phyloP scores from a whole-genome alignment of 2,797 vertebrate species.

The Valencia hispanica region DNA sequence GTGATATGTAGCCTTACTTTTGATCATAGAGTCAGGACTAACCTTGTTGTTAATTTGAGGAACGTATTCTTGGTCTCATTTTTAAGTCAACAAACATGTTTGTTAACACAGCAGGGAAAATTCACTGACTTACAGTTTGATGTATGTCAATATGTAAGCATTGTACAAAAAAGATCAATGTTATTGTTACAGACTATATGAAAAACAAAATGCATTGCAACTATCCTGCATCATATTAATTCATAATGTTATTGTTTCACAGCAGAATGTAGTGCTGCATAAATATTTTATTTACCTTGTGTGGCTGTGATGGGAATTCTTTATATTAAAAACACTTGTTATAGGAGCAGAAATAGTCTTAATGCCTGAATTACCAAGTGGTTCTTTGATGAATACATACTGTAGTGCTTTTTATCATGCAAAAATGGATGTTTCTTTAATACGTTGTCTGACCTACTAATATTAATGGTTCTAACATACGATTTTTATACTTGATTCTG shows the following conservation, averaged over 20 bases:
- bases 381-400: not conserved
- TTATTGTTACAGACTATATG: not conserved
- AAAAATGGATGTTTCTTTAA: not conserved
- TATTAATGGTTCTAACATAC: not conserved
- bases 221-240: not conserved
- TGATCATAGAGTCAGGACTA: not conserved
- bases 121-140: not conserved
- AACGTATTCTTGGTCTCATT: not conserved
- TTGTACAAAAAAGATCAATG: not conserved
- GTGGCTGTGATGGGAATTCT: slow-evolving; percentile 14
- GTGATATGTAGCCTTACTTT: not conserved
- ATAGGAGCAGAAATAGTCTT: not conserved
- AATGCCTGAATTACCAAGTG: not conserved
- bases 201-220: not conserved
- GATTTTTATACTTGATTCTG: not conserved
- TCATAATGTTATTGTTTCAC: not conserved
- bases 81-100: not conserved
- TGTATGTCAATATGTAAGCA: not conserved
- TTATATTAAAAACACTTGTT: slow-evolving; percentile 20
- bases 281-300: not conserved
- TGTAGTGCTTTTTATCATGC: not conserved
- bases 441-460: not conserved
- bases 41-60: not conserved
- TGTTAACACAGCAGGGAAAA: not conserved
- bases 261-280: slow-evolving; percentile 18